phyloP scores from a whole-genome alignment of 2,797 vertebrate genomes.

The Oreonectes daqikongensis region DNA sequence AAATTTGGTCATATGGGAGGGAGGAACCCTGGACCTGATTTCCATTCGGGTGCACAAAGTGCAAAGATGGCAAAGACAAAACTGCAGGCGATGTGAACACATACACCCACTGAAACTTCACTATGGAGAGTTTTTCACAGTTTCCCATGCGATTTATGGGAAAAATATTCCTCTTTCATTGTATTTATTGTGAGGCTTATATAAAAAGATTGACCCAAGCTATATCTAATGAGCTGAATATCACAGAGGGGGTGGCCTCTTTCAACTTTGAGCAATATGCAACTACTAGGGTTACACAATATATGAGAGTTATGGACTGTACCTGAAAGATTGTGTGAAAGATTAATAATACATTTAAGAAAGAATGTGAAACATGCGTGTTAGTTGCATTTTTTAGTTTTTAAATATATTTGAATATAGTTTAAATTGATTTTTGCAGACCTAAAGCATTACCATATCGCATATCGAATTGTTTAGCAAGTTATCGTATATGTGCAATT shows the following conservation, averaged over 20 bases:
- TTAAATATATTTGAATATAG: no score
- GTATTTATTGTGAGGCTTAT: background rate
- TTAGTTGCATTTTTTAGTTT: no score
- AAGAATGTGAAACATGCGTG: background rate
- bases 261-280: background rate
- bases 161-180: background rate
- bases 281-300: no score
- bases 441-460: no score
- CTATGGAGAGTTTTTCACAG: background rate
- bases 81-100: background rate
- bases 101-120: background rate
- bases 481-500: no score
- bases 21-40: background rate
- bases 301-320: no score
- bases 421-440: no score
- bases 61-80: background rate
- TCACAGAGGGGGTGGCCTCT: background rate
- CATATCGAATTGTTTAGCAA: no score
- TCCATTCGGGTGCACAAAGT: background rate
- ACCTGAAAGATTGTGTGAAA: no score
- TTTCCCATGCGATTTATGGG: background rate
- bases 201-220: background rate
- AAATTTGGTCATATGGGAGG: conserved; percentile 8
- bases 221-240: background rate
- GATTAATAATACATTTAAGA: no score